A percentile compares a stretch with the other conserved stretches of the same genome.
phyloP scores from a whole-genome alignment of 1,140 invertebrate genomes.

The Philopotamus ludificatus region DNA sequence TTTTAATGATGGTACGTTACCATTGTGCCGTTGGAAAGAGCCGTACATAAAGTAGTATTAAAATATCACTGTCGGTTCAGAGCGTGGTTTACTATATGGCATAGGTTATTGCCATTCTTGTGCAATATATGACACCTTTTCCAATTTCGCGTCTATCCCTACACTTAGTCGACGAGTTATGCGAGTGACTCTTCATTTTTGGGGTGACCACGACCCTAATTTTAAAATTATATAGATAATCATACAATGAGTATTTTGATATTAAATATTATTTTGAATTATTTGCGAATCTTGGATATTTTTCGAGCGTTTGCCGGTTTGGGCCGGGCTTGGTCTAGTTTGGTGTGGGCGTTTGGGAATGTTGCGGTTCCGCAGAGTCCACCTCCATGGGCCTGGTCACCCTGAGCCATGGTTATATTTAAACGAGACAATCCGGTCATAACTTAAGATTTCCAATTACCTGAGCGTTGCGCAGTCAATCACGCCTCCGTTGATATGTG shows the following conservation, averaged over 20 bases:
- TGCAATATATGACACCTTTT: slow-evolving; percentile 28
- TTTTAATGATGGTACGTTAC: not conserved
- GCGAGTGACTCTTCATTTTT: slow-evolving; percentile 8
- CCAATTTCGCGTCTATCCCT: slow-evolving; percentile 23
- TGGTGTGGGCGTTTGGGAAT: too few species aligned
- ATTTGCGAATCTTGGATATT: too few species aligned
- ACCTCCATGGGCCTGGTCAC: slow-evolving; percentile 17
- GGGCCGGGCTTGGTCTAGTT: too few species aligned
- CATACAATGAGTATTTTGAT: too few species aligned
- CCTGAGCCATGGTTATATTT: slow-evolving; percentile 24
- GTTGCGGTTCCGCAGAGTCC: too few species aligned
- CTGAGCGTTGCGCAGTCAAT: slow-evolving; percentile 24
- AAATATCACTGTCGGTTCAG: slow-evolving; percentile 13
- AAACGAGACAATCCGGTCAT: slow-evolving; percentile 34
- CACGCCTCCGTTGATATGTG: slow-evolving; percentile 20
- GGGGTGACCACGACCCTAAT: slow-evolving; percentile 20
- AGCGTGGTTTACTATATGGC: slow-evolving; percentile 2
- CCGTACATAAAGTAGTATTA: slow-evolving; percentile 19
- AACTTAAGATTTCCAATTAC: slow-evolving; percentile 39
- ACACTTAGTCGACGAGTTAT: slow-evolving; percentile 32
- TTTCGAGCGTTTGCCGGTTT: too few species aligned
- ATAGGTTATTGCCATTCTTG: slow-evolving; percentile 15
- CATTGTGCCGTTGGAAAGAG: not conserved
- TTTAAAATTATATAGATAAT: too few species aligned
- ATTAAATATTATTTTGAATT: too few species aligned